Base-by-base conservation (phyloP, 1,140 invertebrate species). In the Phthorimaea operculella region DNA sequence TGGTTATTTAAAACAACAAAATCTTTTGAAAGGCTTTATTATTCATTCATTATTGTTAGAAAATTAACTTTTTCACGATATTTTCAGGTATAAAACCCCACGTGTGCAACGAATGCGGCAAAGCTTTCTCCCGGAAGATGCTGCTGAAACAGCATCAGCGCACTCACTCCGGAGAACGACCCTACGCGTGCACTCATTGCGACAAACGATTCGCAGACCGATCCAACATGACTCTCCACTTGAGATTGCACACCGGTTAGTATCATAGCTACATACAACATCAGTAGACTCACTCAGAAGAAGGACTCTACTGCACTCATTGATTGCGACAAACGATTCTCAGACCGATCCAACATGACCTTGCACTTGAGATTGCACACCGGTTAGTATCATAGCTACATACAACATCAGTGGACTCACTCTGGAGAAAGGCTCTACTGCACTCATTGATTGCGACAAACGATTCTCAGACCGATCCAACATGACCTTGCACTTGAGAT, bases 71-170 rank as follows among this genome's bases (percentile, higher is more conserved):
- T 54, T 39, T 42, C 51, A 3, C 44, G 54, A 47, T 17, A 18
- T 54, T 48, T 34, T 64, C 72, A 83, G 89, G 93, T 33, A 90
- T 95, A 10, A 94, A 95, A 66, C 95, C 95, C 0, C 95, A 96
- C 83, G 90, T 91, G 54, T 97, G 95, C 70, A 88, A 89, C 2
- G 89, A 93, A 15, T 97, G 96, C 69, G 91, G 92, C n/a, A 93
- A 96, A 65, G 88, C 92, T 4, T 97, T 97, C 72, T 93, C 94
- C 9, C 89, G 92, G 11, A 93, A 93, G 81, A 92, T 93, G 90
- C 75, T 93, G 0, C 83, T 94, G 28, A 93, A 93, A 66, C 92
- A 93, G 68, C 93, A 94, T 68, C 87, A 92, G 65, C 83, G 92
- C 7, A 93, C 91, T 0, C 92, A 93, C 66, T 93, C 91, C 1